Base-by-base conservation (phyloP, 1,140 invertebrate genomes). In the Drosophila kepulauana region DNA sequence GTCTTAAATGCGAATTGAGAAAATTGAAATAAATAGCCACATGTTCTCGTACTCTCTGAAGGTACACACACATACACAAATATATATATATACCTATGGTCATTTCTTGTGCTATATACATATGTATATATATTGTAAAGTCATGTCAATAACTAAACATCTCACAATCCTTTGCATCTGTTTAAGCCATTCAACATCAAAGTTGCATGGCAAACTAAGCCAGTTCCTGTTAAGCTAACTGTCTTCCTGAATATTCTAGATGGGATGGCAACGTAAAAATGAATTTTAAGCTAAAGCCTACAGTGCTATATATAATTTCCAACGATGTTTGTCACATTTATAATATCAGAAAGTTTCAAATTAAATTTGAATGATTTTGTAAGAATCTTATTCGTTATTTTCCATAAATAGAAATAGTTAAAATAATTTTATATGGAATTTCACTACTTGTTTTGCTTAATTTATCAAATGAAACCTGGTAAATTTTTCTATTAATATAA, bases 1-100 rank as follows among this genome's bases (percentile, higher is more conserved):
- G 84, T 88, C 85, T 87, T 88, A 89, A 88, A 88, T 88, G 78
- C 81, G 78, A 89, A 88, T 84, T 88, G 80, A 84, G 87, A 89
- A 88, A 88, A 88, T 88, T 88, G 84, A 87, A 87, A 87, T 88
- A 86, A 88, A 88, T 88, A 79, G 66, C 75, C 78, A 73, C 57
- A 85, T 81, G 81, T 85, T 84, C 80, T 79, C 64, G 63, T 72
- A 78, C 78, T 66, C 75, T 57, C 43, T 57, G 43, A 43, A 58
- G 38, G 58, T 51, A 61, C 43, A 71, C 52, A 68, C 38, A 71
- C 41, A 67, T 59, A 64, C 61, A 72, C 45, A 41, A 63, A 69
- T 68, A 25, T 25, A 67, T 56, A 48, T 46, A 11, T 20, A 43
- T 62, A 69, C 33, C 25, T 48, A 41, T 28, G n/a, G 11, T 11